A percentile compares a stretch with the other conserved stretches of the same genome.
Conservation (phyloP, 1,140 invertebrate genomes). For the Drosophila fuyamai region DNA sequence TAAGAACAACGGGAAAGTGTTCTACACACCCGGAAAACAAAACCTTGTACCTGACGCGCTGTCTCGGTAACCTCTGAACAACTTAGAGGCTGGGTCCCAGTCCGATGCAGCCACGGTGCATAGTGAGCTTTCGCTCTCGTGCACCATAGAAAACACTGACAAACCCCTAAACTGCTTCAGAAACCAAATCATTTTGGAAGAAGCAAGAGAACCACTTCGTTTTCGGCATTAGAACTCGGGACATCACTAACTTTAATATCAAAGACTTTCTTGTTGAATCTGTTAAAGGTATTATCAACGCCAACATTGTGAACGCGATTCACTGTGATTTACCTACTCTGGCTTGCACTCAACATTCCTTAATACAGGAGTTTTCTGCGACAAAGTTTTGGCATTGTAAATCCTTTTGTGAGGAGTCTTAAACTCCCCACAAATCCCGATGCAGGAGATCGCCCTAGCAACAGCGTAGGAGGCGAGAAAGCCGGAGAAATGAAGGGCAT, state of each 20-base stretch:
- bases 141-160: too few species aligned
- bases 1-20: constrained; percentile 15
- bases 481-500: too few species aligned
- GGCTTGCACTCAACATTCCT: constrained; percentile 9
- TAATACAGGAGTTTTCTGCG: constrained; percentile 11
- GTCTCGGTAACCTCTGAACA: too few species aligned
- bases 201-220: too few species aligned
- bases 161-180: too few species aligned
- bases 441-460: too few species aligned
- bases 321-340: constrained; percentile 14
- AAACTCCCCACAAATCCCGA: too few species aligned
- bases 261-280: constrained; percentile 4
- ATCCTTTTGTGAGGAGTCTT: too few species aligned
- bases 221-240: constrained; percentile 12
- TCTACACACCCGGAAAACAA: constrained; percentile 27
- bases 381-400: constrained; percentile 23
- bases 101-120: constrained; percentile 16
- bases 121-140: constrained; percentile 13
- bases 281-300: not conserved
- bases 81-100: not conserved
- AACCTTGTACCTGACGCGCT: too few species aligned
- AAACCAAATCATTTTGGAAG: too few species aligned
- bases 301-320: constrained; percentile 15
- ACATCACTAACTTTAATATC: constrained; percentile 5
- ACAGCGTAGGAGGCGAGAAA: too few species aligned